phyloP scores from a whole-genome alignment of 1,140 invertebrate species.

The Pseudomyrmex concolor region DNA sequence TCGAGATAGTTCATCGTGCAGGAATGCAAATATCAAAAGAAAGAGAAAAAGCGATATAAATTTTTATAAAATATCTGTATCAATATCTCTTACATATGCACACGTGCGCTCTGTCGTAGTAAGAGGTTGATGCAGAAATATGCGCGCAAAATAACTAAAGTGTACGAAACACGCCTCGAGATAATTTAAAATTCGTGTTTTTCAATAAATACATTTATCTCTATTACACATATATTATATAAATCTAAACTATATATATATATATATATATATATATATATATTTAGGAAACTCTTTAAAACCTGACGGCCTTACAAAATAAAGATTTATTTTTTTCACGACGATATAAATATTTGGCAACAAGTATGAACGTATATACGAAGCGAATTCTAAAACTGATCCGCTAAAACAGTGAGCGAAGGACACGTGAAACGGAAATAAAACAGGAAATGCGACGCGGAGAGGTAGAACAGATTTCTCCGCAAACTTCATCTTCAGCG shows the following conservation, averaged over 20 bases:
- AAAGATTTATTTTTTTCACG: slow-evolving; percentile 72
- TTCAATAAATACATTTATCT: slow-evolving; percentile 66
- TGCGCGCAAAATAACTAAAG: slow-evolving; percentile 14
- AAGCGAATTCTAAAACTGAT: slow-evolving; percentile 2
- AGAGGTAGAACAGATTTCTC: slow-evolving; percentile 17
- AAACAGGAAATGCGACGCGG: background rate
- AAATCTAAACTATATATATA: slow-evolving; percentile 36
- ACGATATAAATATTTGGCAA: slow-evolving; percentile 51
- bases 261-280: no score
- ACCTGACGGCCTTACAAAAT: slow-evolving; percentile 70
- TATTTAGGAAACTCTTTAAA: slow-evolving; percentile 59
- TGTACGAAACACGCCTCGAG: no score
- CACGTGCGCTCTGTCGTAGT: background rate
- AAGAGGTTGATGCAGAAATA: slow-evolving; percentile 35
- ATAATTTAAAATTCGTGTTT: slow-evolving; percentile 33
- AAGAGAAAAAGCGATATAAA: slow-evolving; percentile 5
- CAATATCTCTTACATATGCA: background rate
- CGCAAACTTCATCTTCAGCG: slow-evolving; percentile 33
- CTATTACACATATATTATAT: slow-evolving; percentile 1
- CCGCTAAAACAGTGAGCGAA: background rate
- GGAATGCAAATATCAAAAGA: slow-evolving; percentile 11
- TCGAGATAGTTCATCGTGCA: background rate
- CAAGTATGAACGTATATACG: background rate
- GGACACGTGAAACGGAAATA: slow-evolving; percentile 42
- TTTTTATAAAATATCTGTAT: background rate